Evolutionary conservation across 2,888 invertebrate genomes (phyloP), one percentile per base, ranked within the genome.

Genomic region (Lycia hirtaria): DNA sequence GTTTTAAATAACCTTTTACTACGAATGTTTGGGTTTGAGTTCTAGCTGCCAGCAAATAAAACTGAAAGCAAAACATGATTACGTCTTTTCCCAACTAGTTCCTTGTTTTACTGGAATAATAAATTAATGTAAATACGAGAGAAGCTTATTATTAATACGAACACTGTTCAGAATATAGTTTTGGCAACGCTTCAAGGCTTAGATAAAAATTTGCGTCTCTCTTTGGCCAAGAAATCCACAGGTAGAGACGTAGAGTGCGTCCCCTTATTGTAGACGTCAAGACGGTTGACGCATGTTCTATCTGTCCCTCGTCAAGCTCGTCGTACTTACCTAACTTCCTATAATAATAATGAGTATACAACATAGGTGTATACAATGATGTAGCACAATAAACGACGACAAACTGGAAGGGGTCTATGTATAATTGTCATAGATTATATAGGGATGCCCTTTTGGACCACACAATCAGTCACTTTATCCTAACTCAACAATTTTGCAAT

Each of bases 101-200:
- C 69, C 73, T 60, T 76, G 77, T 85, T 81, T 76, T 69, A 67
- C 62, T 65, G 67, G 78, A 76, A 76, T 76, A 80, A 35, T 47
- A 4, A 7, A 71, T 78, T 78, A 71, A 65, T 35, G 68, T 68
- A 72, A 56, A 48, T 32, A 20, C 22, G 65, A 69, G 67, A 60
- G 71, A 76, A 76, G 26, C 10, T 26, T 80, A 75, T 26, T 80
- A 75, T 78, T 79, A 81, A 79, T 71, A 69, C 62, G 71, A 75
- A 69, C 79, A 81, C 81, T 75, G 78, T 78, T 59, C 64, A 72
- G 78, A 78, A 80, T 78, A 78, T 71, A 74, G 72, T 74, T 77
- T 71, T 80, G 94, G 95, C 85, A 94, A 5, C 7, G 12, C 81
- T 85, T 89, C 92, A 92, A 92, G 92, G 91, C 58, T 45, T 55